Percentiles rank a stretch among this genome's conserved stretches.
phyloP scores from a whole-genome alignment of 2,888 invertebrate genomes.

The Temnothorax ravouxi region DNA sequence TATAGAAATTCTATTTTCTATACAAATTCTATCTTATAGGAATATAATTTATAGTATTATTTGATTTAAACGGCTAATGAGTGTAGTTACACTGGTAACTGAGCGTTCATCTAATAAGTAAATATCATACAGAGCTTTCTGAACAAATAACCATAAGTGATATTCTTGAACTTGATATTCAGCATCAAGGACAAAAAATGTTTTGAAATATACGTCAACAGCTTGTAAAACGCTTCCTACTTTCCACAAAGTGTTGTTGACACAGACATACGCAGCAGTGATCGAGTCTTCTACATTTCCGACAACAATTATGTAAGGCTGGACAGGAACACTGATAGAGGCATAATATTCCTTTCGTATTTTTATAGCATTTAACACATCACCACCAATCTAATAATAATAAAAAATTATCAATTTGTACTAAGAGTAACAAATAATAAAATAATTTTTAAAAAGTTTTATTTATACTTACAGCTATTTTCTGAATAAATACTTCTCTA shows the following conservation, averaged over 20 bases:
- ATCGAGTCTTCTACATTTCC: constrained; percentile 13
- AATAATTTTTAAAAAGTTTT: neutral
- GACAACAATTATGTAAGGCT: constrained; percentile 2
- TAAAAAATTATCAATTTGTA: neutral
- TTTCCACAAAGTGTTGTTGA: neutral
- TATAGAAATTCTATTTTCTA: neutral
- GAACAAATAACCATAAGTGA: constrained; percentile 18
- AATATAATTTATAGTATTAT: neutral
- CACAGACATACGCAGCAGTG: neutral
- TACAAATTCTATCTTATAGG: neutral
- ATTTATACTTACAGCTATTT: neutral
- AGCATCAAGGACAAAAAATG: constrained; percentile 5
- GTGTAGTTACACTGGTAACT: constrained; percentile 18
- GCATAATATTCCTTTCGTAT: too few relatives aligned
- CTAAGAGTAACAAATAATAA: neutral
- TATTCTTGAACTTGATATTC: constrained; percentile 14
- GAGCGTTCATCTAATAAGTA: neutral
- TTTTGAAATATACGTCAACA: neutral
- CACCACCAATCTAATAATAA: too few relatives aligned
- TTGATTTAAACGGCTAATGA: neutral
- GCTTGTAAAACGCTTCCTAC: constrained; percentile 15
- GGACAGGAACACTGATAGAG: too few relatives aligned
- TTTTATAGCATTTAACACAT: too few relatives aligned
- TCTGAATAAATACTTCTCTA: constrained; percentile 12
- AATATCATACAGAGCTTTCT: neutral